Conservation (phyloP, 1,140 invertebrate species). For the Monochamus saltuarius region DNA sequence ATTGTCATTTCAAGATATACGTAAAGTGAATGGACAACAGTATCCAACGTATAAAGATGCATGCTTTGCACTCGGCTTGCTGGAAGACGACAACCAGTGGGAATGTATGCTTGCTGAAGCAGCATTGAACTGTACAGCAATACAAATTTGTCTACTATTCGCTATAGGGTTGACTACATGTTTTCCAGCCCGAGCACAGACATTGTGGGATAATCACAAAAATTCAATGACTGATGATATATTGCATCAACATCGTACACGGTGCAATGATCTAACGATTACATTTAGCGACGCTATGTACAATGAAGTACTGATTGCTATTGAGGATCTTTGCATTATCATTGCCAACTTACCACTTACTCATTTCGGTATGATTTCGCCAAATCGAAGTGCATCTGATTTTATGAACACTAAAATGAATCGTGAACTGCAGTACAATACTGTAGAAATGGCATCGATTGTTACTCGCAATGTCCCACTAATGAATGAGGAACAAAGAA, state of each 20-base stretch:
- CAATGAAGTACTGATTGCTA: no score
- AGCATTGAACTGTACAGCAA: conserved; percentile 36
- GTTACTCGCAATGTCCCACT: conserved; percentile 27
- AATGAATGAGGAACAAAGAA: conserved; percentile 29
- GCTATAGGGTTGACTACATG: conserved; percentile 34
- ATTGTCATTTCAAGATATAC: conserved; percentile 30
- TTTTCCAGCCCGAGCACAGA: conserved; percentile 16
- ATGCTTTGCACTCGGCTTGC: conserved; percentile 43
- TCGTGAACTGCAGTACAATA: conserved; percentile 16
- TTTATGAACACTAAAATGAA: conserved; percentile 29
- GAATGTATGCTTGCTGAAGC: conserved; percentile 46
- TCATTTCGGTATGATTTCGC: conserved; percentile 34
- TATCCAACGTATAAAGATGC: conserved; percentile 40
- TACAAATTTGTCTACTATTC: conserved; percentile 40
- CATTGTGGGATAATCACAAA: conserved; percentile 34
- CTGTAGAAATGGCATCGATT: conserved; percentile 30
- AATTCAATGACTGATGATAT: conserved; percentile 33
- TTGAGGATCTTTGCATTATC: conserved; percentile 33
- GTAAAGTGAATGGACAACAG: conserved; percentile 29
- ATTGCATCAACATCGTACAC: no score
- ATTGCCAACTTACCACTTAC: conserved; percentile 35
- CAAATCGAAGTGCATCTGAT: conserved; percentile 30
- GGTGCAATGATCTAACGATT: no score
- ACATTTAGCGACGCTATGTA: no score
- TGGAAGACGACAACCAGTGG: conserved; percentile 52